Conservation (phyloP, 2,113 vertebrate genomes). For the Psophia crepitans region DNA sequence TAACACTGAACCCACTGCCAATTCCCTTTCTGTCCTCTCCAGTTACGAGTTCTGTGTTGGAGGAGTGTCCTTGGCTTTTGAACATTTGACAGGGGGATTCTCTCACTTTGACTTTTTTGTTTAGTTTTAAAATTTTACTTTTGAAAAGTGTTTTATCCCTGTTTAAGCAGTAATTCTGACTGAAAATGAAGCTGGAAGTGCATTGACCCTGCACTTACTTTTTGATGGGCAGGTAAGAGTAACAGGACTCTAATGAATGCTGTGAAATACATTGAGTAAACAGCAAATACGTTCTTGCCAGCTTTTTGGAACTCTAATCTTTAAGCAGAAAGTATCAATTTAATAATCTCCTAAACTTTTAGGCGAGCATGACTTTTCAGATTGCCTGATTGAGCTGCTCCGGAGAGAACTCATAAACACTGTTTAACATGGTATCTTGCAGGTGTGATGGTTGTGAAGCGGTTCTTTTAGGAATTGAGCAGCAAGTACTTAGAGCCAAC, state of each 20-base stretch:
- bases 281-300: neutral
- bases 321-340: neutral
- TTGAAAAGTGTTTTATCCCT: neutral
- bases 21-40: neutral
- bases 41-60: neutral
- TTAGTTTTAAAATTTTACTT: neutral
- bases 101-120: neutral
- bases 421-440: neutral
- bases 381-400: neutral
- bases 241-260: neutral
- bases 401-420: neutral
- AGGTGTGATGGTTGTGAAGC: slow-evolving; percentile 85
- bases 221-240: neutral
- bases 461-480: slow-evolving; percentile 80
- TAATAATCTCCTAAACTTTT: neutral
- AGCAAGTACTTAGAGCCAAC: slow-evolving; percentile 82
- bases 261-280: neutral
- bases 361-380: neutral
- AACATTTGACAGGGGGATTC: neutral
- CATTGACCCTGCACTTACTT: neutral
- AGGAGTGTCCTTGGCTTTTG: neutral
- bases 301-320: neutral
- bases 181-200: neutral
- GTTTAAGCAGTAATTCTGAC: neutral
- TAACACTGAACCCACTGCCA: neutral